Conservation (phyloP, 2,888 invertebrate species). For the Cephus pulcher region DNA sequence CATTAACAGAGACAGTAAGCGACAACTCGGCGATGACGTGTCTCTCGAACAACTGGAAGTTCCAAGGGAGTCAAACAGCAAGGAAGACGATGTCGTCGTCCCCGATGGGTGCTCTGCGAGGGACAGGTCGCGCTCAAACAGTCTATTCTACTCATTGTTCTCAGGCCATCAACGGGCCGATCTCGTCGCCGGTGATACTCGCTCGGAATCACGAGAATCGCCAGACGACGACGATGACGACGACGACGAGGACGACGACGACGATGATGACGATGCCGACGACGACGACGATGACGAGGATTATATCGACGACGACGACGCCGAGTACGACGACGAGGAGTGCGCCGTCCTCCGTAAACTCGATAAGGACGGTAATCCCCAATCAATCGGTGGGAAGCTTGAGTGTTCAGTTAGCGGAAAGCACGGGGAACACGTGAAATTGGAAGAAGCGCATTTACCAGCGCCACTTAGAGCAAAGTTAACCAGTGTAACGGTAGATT, state of each 20-base stretch:
- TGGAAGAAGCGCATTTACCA: slow-evolving; percentile 67
- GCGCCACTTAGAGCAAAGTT: slow-evolving; percentile 64
- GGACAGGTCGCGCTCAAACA: slow-evolving; percentile 14
- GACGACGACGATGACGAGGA: slow-evolving; percentile 27
- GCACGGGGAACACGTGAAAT: slow-evolving; percentile 63
- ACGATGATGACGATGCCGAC: slow-evolving; percentile 33
- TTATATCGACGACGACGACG: slow-evolving; percentile 15
- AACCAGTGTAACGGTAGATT: slow-evolving; percentile 33
- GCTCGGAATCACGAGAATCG: neutral
- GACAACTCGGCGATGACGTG: slow-evolving; percentile 24
- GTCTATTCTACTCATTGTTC: slow-evolving; percentile 57
- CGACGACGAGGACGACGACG: slow-evolving; percentile 25
- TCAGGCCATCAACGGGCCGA: slow-evolving; percentile 57
- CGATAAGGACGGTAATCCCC: neutral
- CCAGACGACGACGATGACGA: slow-evolving; percentile 11
- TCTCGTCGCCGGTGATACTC: slow-evolving; percentile 50
- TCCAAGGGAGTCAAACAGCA: slow-evolving; percentile 33
- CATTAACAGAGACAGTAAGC: slow-evolving; percentile 22
- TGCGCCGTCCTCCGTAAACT: neutral
- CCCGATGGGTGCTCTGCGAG: slow-evolving; percentile 12
- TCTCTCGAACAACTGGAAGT: slow-evolving; percentile 20
- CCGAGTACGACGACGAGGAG: neutral
- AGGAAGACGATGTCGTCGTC: slow-evolving; percentile 12
- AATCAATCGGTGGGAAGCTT: neutral
- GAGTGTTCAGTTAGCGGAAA: slow-evolving; percentile 32